Conservation (phyloP, 2,113 vertebrate species). For the Ophiodon elongatus region DNA sequence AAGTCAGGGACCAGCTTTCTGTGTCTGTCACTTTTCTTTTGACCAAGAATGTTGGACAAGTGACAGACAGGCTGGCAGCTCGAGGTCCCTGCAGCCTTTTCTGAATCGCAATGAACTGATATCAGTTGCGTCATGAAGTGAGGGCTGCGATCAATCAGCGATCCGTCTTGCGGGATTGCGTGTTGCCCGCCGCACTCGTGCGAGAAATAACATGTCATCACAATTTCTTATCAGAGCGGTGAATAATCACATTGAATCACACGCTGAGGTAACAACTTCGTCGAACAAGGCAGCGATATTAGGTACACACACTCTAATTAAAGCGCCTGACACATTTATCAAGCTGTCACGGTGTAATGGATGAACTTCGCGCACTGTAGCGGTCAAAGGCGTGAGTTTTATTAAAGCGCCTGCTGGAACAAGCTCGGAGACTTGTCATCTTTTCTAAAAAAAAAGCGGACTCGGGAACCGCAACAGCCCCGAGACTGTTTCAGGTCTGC, state of each 20-base stretch:
- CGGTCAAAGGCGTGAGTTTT: slow-evolving; percentile 11
- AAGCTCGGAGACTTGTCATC: slow-evolving; percentile 28
- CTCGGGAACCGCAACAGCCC: background rate
- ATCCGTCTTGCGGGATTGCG: slow-evolving; percentile 32
- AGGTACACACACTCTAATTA: slow-evolving; percentile 59
- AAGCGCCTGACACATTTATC: slow-evolving; percentile 51
- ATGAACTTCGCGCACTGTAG: slow-evolving; percentile 19
- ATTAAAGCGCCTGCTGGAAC: slow-evolving; percentile 24
- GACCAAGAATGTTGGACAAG: slow-evolving; percentile 42
- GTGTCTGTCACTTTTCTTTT: slow-evolving; percentile 50
- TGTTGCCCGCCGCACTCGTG: slow-evolving; percentile 5
- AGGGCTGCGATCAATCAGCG: slow-evolving; percentile 53
- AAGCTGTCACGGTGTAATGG: slow-evolving; percentile 46
- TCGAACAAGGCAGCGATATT: slow-evolving; percentile 41
- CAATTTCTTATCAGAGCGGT: slow-evolving; percentile 42
- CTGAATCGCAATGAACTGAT: slow-evolving; percentile 44
- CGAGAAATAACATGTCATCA: slow-evolving; percentile 55
- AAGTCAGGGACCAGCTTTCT: slow-evolving; percentile 55
- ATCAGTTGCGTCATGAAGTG: slow-evolving; percentile 46
- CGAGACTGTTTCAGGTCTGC: slow-evolving; percentile 17
- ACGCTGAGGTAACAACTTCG: slow-evolving; percentile 31
- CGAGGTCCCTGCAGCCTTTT: slow-evolving; percentile 26
- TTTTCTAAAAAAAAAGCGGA: background rate
- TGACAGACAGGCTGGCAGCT: slow-evolving; percentile 65
- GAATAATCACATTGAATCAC: slow-evolving; percentile 38